Percentiles rank a stretch among this genome's conserved stretches.
phyloP scores from a whole-genome alignment of 2,797 vertebrate species.

The Lepus oiostolus region DNA sequence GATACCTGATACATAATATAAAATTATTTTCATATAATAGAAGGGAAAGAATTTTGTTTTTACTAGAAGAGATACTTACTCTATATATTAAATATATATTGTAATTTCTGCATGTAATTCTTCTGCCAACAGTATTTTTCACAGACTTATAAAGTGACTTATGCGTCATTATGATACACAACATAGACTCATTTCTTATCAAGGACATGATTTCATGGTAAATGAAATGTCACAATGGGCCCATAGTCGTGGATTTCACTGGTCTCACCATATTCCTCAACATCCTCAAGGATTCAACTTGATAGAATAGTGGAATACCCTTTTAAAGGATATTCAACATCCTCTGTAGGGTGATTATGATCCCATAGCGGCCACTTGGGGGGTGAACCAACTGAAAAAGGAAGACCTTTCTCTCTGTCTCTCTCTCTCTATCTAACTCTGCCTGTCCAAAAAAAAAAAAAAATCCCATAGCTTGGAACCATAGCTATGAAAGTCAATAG shows the following conservation, averaged over 20 bases:
- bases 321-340: too few relatives aligned
- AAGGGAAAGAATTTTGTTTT: background rate
- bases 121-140: background rate
- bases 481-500: too few relatives aligned
- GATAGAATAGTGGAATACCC: too few relatives aligned
- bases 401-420: too few relatives aligned
- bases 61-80: background rate
- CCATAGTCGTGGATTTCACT: background rate
- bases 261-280: background rate
- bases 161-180: too few relatives aligned
- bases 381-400: too few relatives aligned
- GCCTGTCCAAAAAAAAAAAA: too few relatives aligned
- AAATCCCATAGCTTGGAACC: background rate
- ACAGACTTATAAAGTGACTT: background rate
- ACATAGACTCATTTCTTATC: background rate
- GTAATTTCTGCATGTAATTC: background rate
- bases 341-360: too few relatives aligned
- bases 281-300: background rate
- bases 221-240: background rate
- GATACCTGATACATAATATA: background rate
- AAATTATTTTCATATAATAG: background rate
- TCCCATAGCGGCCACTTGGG: too few relatives aligned
- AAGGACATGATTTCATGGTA: too few relatives aligned
- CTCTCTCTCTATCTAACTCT: too few relatives aligned
- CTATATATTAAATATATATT: background rate